Percentiles rank a stretch among this genome's conserved stretches.
phyloP scores from a whole-genome alignment of 2,113 vertebrate genomes.

The Trichechus manatus region DNA sequence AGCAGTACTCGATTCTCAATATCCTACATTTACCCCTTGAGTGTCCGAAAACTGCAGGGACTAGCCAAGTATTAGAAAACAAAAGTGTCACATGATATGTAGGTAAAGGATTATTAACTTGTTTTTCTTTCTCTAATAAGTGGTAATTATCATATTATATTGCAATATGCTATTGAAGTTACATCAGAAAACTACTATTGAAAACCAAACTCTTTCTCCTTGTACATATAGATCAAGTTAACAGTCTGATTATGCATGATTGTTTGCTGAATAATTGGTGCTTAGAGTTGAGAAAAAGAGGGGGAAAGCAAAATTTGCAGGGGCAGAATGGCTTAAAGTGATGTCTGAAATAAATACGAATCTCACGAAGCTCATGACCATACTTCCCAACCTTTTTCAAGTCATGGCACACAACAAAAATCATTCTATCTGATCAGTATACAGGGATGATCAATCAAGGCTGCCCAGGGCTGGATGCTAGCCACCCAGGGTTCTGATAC shows the following conservation, averaged over 20 bases:
- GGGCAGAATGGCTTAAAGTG: not conserved
- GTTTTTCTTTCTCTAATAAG: conserved; percentile 75
- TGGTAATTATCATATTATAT: conserved; percentile 80
- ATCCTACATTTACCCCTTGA: not conserved
- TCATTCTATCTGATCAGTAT: not conserved
- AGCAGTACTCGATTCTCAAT: not conserved
- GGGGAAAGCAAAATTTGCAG: not conserved
- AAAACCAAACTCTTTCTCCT: conserved; percentile 65
- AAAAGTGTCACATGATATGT: conserved; percentile 66
- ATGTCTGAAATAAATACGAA: not conserved
- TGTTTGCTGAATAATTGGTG: conserved; percentile 57
- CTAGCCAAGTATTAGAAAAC: conserved; percentile 69
- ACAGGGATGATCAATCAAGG: not conserved
- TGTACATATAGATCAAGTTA: conserved; percentile 30
- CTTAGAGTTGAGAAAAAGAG: not conserved
- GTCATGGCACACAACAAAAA: not conserved
- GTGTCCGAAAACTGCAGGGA: not conserved
- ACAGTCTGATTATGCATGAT: not conserved
- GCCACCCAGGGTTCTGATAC: not conserved
- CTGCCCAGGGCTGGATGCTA: not conserved
- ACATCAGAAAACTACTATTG: conserved; percentile 66
- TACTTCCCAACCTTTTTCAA: not conserved
- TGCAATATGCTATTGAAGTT: conserved; percentile 68
- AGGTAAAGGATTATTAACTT: conserved; percentile 74
- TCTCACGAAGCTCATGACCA: not conserved